phyloP scores from a whole-genome alignment of 2,888 invertebrate species.

The Polydrusus cervinus region DNA sequence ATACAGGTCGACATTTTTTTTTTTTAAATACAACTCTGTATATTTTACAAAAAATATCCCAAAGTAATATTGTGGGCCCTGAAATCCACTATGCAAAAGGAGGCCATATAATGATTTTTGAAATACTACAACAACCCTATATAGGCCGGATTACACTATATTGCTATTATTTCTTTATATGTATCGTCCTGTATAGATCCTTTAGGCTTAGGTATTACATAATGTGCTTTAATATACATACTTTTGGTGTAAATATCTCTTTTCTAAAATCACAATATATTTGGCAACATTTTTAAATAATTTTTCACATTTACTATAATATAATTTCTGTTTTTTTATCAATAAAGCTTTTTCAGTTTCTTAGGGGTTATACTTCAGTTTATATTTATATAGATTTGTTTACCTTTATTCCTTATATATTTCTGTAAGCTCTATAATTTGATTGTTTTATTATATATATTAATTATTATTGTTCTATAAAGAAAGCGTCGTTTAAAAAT shows the following conservation, averaged over 20 bases:
- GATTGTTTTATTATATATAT: not conserved
- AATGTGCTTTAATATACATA: constrained; percentile 23
- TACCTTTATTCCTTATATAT: not conserved
- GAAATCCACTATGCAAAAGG: no score
- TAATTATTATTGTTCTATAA: no score
- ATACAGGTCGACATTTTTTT: no score
- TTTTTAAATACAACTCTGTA: no score
- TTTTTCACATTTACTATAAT: not conserved
- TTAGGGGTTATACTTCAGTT: not conserved
- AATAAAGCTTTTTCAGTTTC: constrained; percentile 17
- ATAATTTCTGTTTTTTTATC: constrained; percentile 2
- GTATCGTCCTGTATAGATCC: not conserved
- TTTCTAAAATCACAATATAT: constrained; percentile 39
- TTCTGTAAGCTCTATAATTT: not conserved
- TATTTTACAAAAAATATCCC: no score
- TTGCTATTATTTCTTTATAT: not conserved
- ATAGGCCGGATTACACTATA: not conserved
- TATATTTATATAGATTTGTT: not conserved
- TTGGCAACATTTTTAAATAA: constrained; percentile 29
- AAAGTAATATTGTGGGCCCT: no score
- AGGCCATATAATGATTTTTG: no score
- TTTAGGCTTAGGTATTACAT: not conserved
- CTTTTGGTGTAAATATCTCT: constrained; percentile 33
- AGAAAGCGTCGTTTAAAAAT: no score
- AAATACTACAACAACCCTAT: no score